Evolutionary conservation across 1,140 invertebrate species (phyloP).

Genomic region (Mya arenaria): DNA sequence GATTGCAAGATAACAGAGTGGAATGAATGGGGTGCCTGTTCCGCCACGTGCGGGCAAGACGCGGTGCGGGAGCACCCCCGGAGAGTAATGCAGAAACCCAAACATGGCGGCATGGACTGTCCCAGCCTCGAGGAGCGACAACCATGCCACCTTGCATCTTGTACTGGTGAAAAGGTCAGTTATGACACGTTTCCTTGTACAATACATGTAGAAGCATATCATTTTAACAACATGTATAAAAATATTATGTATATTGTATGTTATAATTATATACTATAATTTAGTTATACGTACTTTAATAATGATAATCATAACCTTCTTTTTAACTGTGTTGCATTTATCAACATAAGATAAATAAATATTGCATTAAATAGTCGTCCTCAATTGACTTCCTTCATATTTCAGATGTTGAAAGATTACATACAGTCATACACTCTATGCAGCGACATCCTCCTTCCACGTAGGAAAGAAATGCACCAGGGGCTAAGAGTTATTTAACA

Average conservation of each 20-base stretch:
- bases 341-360: no score
- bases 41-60: conserved; percentile 68
- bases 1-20: conserved; percentile 71
- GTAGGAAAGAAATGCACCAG: no score
- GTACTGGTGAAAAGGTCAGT: conserved; percentile 65
- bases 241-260: neutral
- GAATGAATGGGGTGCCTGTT: conserved; percentile 70
- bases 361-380: no score
- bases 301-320: no score
- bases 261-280: no score
- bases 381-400: no score
- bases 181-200: no score
- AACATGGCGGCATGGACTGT: conserved; percentile 67
- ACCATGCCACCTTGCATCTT: conserved; percentile 70
- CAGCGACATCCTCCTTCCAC: conserved; percentile 42
- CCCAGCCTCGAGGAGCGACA: conserved; percentile 66
- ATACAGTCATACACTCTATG: conserved; percentile 46
- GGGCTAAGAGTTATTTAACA: no score
- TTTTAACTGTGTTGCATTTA: no score
- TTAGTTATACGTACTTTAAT: no score
- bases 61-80: conserved; percentile 66
- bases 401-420: conserved; percentile 51
- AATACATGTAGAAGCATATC: no score
- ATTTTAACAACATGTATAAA: no score
- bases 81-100: conserved; percentile 61